Evolutionary conservation across 2,888 invertebrate genomes (phyloP).

Genomic region (Epirrhoe tristata): DNA sequence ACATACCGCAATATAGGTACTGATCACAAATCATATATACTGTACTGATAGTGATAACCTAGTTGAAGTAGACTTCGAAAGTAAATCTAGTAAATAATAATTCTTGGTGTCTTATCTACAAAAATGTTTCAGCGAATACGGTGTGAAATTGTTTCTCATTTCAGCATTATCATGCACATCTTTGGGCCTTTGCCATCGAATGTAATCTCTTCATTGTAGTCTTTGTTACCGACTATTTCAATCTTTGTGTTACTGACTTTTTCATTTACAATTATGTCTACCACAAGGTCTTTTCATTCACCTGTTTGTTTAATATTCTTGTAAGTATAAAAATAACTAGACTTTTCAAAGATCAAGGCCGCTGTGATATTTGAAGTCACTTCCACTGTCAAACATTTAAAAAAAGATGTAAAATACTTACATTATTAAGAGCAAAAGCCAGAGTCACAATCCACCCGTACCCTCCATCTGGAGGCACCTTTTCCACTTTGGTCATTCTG

Average conservation of each 20-base stretch:
- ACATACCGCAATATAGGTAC: slow-evolving; percentile 13
- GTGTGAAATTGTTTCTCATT: background rate
- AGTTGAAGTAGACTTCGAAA: slow-evolving; percentile 11
- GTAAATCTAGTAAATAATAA: background rate
- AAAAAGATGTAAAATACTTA: slow-evolving; percentile 70
- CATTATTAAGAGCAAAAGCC: slow-evolving; percentile 86
- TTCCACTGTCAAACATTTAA: background rate
- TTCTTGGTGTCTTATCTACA: background rate
- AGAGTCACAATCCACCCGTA: slow-evolving; percentile 88
- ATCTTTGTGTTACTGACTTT: background rate
- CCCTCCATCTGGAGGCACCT: slow-evolving; percentile 87
- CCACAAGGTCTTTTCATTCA: background rate
- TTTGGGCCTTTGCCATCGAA: background rate
- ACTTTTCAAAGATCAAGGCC: background rate
- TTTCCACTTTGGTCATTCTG: slow-evolving; percentile 65
- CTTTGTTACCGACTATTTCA: background rate
- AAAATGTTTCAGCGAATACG: background rate
- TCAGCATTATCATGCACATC: background rate
- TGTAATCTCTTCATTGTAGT: background rate
- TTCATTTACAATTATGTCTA: background rate
- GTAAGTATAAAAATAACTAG: background rate
- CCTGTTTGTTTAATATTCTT: background rate
- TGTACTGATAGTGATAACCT: slow-evolving; percentile 37
- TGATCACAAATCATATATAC: no score
- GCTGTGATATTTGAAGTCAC: background rate